Base-by-base conservation (phyloP, 2,113 vertebrate species). In the Piprites chloris region DNA sequence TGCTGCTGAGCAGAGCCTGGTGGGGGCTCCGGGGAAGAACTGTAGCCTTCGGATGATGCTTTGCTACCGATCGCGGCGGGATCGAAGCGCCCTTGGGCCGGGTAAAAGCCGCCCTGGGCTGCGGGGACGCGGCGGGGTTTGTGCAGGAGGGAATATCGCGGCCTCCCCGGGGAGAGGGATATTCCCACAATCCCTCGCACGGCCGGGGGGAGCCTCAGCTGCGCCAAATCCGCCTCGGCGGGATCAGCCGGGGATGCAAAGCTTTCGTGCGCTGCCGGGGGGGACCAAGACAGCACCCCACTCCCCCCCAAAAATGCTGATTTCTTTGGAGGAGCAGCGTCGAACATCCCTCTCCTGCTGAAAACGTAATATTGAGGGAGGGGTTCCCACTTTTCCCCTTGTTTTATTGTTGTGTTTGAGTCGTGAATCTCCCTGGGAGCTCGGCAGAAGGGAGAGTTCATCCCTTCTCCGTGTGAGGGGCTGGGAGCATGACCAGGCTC, bases 121-220 rank as follows among this genome's bases (percentile, higher is more conserved):
- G 72, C 18, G 1, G 82, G 73, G 74, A 5, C 21, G 71, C 14
- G 5, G 58, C 33, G 1, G 56, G 46, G 49, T 11, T 2, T 17
- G 68, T 2, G 71, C 78, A 2, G 83, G 82, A 86, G 91, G 66
- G 79, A 82, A 18, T 47, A 39, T 8, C 55, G 4, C 12, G 12
- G 78, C 80, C 49, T 47, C 85, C 81, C 56, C 4, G 0, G 83
- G 84, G 76, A 80, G 12, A 0, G 56, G 90, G 96, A 97, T 95
- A 93, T 94, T 97, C 96, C 96, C 96, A 97, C 85, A 94, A 96
- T 95, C 12, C 96, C 76, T 37, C 7, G 30, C 85, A 11, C 7
- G 6, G 39, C 76, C 11, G 2, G 15, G 28, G 59, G 14, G 20
- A 61, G 44, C n/a, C n/a, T 33, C 85, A 11, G 85, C 89, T 68